Percentiles rank a stretch among this genome's conserved stretches.
Evolutionary conservation across 2,113 vertebrate genomes (phyloP).

Genomic region (Myanophis thanlyinensis): DNA sequence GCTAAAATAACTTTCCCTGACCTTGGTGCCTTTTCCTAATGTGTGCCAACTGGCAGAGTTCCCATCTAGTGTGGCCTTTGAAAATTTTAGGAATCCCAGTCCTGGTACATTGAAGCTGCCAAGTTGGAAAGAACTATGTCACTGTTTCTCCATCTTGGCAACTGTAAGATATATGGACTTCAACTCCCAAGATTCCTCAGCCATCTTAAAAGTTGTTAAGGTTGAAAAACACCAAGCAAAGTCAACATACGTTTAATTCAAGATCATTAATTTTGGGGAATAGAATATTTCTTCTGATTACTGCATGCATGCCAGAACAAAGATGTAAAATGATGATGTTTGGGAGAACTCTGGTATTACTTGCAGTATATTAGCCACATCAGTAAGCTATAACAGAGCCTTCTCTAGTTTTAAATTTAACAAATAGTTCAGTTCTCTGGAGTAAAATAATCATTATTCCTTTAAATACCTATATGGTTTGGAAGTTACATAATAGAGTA

Average conservation of each 20-base stretch:
- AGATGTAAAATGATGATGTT: not conserved
- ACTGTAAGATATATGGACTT: not conserved
- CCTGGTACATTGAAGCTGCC: not conserved
- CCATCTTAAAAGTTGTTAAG: not conserved
- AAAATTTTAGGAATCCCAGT: not conserved
- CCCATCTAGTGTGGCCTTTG: not conserved
- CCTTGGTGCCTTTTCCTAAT: not conserved
- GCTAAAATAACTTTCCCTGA: not conserved
- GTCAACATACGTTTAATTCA: not conserved
- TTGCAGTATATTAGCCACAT: not conserved
- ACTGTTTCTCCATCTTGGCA: not conserved
- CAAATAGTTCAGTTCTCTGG: not conserved
- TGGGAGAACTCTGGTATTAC: not conserved
- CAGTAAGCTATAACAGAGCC: not conserved
- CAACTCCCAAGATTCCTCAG: not conserved
- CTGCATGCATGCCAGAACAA: not conserved
- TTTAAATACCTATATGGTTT: not conserved
- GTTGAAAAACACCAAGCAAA: not conserved
- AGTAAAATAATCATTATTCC: not conserved
- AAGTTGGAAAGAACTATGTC: not conserved
- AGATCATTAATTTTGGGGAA: not conserved
- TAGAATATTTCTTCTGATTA: not conserved
- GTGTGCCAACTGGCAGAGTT: not conserved
- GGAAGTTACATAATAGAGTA: not conserved
- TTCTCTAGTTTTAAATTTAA: not conserved